Evolutionary conservation across 2,113 vertebrate genomes (phyloP), one percentile per base, ranked within the genome.

Genomic region (Abramis brama): DNA sequence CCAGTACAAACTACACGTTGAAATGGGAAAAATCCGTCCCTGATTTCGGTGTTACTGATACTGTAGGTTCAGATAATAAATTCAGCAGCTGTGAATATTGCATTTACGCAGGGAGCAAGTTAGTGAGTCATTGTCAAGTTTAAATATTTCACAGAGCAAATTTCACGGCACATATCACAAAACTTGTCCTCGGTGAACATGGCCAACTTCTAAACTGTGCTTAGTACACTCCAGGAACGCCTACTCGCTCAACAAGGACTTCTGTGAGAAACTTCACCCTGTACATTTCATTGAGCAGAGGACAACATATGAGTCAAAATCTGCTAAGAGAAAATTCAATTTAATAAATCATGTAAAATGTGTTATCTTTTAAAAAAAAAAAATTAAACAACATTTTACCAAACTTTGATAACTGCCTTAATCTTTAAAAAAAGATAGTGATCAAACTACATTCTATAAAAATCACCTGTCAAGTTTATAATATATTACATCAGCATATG

Each of bases 91-190:
- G 52, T 60, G 52, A 87, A 83, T 83, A 86, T 39, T 83, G 84
- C 57, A 81, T 86, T 86, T 78, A 85, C 78, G 30, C 15, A 82
- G 85, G 68, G 70, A 39, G 23, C 73, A 79, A 83, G 78, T 64
- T 57, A 87, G 85, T 93, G 91, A 92, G 86, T 92, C 91, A 91
- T 82, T 64, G 59, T 68, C 62, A 81, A 79, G 68, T 84, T 89
- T 93, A 87, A 91, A 92, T 91, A 89, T 91, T 92, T 92, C 62
- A 91, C 62, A 84, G 66, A 84, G 87, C 85, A 86, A 84, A 91
- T 90, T 89, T 74, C 76, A 89, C 68, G 87, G 88, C 71, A 92
- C 89, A 92, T 88, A 83, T 90, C 91, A 91, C 84, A 82, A 59
- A 83, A 77, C 80, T 50, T 83, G 55, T 86, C 85, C 50, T 84